A percentile compares a stretch with the other conserved stretches of the same genome.
These are phyloP conservation scores for Sicus ferrugineus DNA, from an alignment of 2,888 invertebrate genomes.

Conservation along the genomic window DNA sequence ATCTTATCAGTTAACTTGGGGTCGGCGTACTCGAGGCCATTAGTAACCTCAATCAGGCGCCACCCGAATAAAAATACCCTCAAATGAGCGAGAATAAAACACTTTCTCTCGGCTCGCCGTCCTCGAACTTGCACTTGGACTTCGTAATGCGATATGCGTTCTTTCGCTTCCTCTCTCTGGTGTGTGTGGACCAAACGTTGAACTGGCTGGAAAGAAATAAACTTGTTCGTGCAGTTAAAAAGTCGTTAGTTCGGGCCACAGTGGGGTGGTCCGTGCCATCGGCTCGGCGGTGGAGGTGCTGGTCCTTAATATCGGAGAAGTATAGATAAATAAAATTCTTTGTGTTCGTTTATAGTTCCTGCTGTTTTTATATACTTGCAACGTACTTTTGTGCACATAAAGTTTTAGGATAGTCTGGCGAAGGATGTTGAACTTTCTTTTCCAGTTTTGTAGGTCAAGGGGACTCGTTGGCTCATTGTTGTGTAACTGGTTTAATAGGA, in stretches of 20 bases:
- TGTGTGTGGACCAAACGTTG: conserved; percentile 16
- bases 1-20: no score
- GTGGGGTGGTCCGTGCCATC: neutral
- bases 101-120: conserved; percentile 20
- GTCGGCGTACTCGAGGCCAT: no score
- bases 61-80: conserved; percentile 1
- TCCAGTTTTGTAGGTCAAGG: conserved; percentile 33
- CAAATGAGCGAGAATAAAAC: conserved; percentile 1
- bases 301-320: conserved; percentile 26
- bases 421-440: conserved; percentile 34
- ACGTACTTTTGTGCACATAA: conserved; percentile 23
- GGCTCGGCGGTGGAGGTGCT: neutral
- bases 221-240: conserved; percentile 32
- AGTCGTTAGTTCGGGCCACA: conserved; percentile 33
- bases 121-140: conserved; percentile 33
- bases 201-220: conserved; percentile 18
- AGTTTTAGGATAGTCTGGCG: conserved; percentile 24
- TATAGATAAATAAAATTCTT: conserved; percentile 34
- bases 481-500: no score
- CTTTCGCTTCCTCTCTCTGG: conserved; percentile 1
- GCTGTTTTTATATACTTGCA: conserved; percentile 13
- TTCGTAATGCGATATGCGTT: conserved; percentile 30
- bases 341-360: conserved; percentile 30
- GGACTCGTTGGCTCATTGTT: conserved; percentile 10
- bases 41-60: no score